Conservation (phyloP, 2,888 invertebrate species). For the Xestoiulus laeticollis region DNA sequence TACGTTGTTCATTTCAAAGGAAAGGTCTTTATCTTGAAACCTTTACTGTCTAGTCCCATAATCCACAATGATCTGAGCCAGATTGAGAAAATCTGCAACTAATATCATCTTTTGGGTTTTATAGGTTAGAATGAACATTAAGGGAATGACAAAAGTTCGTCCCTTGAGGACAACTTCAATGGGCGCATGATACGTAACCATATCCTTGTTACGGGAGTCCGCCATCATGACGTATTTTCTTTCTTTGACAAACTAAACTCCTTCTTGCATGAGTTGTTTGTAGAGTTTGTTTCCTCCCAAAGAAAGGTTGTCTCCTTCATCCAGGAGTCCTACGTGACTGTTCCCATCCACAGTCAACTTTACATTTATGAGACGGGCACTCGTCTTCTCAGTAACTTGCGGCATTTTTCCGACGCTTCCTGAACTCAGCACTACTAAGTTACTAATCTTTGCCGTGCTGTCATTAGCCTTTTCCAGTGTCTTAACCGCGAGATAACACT, state of each 20-base stretch:
- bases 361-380: background rate
- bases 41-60: too few relatives aligned
- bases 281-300: background rate
- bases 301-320: background rate
- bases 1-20: too few relatives aligned
- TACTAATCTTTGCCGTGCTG: too few relatives aligned
- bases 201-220: background rate
- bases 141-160: too few relatives aligned
- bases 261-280: background rate
- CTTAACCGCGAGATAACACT: too few relatives aligned
- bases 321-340: background rate
- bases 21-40: too few relatives aligned
- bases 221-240: background rate
- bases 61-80: too few relatives aligned
- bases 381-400: too few relatives aligned
- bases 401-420: too few relatives aligned
- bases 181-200: background rate
- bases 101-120: background rate
- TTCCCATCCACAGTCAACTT: background rate
- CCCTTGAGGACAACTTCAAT: background rate
- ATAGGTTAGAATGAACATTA: background rate
- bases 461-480: too few relatives aligned
- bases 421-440: too few relatives aligned
- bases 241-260: background rate
- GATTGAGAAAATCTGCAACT: too few relatives aligned